These are phyloP conservation scores for Calcarius lapponicus DNA, from an alignment of 2,797 vertebrate species.

Conservation along the genomic window DNA sequence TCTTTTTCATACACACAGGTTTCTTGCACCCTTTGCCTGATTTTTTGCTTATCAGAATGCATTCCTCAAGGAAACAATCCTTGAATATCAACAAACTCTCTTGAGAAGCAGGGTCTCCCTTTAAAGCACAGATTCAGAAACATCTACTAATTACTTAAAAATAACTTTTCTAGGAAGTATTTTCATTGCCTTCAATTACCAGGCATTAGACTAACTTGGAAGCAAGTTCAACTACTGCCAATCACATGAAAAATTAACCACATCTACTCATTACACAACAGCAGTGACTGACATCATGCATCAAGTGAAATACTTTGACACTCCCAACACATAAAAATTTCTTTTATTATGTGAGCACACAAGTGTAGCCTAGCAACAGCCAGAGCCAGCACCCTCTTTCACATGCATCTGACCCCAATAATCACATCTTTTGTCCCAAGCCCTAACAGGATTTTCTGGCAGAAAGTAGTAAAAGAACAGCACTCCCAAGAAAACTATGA, in stretches of 20 bases:
- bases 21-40: neutral
- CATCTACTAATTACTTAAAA: neutral
- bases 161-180: neutral
- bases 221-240: neutral
- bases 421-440: neutral
- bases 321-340: neutral
- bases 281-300: neutral
- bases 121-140: neutral
- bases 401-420: neutral
- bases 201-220: neutral
- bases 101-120: neutral
- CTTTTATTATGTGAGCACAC: neutral
- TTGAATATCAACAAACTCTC: neutral
- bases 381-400: neutral
- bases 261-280: neutral
- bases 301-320: neutral
- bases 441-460: neutral
- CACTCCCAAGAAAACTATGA: neutral
- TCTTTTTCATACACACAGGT: neutral
- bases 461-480: neutral
- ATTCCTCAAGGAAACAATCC: neutral
- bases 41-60: neutral
- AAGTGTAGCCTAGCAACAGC: conserved; percentile 18
- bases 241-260: neutral
- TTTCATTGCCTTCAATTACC: neutral